phyloP scores from a whole-genome alignment of 2,113 vertebrate genomes.

The Casuarius casuarius region DNA sequence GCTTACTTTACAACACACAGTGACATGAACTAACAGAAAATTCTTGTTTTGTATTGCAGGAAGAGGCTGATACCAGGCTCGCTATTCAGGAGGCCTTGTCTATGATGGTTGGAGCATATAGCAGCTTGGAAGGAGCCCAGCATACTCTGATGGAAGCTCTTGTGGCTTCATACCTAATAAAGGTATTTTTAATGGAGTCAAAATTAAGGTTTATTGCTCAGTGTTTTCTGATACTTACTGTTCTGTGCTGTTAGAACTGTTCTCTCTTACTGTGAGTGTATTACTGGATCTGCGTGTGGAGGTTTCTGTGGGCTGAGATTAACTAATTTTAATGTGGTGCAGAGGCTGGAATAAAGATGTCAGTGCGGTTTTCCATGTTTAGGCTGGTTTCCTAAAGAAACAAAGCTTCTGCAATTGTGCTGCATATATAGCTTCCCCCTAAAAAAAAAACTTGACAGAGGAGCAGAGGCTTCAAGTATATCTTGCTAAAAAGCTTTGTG shows the following conservation, averaged over 20 bases:
- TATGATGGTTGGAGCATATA: constrained; percentile 98
- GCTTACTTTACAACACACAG: neutral
- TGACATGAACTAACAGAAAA: neutral
- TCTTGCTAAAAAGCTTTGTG: neutral
- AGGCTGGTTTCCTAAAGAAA: neutral
- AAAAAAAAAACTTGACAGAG: neutral
- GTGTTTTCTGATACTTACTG: neutral
- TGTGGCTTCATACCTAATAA: constrained; percentile 94
- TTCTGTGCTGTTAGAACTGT: neutral
- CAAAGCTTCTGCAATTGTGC: fast-evolving
- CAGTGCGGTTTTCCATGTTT: neutral
- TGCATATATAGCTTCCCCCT: neutral
- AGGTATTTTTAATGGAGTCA: constrained; percentile 77
- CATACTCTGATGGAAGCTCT: constrained; percentile 97
- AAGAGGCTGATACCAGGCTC: constrained; percentile 92
- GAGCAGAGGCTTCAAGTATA: neutral
- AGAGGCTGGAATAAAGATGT: neutral
- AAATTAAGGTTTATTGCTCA: neutral
- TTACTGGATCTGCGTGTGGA: neutral
- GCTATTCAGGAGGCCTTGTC: constrained; percentile 97
- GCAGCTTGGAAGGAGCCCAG: constrained; percentile 93
- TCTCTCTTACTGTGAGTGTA: neutral
- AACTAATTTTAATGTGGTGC: neutral
- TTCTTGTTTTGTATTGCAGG: constrained; percentile 75
- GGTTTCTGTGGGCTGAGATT: neutral